Conservation (phyloP, 2,797 vertebrate species). For the Cottoperca gobio region DNA sequence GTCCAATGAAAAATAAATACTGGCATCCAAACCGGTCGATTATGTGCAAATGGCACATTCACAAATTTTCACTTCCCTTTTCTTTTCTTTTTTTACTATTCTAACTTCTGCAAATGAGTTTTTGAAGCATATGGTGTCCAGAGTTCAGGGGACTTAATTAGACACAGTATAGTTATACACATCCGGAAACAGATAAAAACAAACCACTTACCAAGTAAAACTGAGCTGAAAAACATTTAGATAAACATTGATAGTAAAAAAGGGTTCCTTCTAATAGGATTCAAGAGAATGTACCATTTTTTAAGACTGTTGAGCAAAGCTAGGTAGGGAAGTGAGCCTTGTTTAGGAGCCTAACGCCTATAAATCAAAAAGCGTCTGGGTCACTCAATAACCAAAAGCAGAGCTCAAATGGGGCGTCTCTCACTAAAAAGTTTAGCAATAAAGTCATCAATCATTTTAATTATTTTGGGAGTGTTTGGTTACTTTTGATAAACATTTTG, state of each 20-base stretch:
- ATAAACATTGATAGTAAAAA: not conserved
- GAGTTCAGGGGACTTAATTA: not conserved
- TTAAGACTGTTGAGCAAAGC: not conserved
- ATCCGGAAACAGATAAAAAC: not conserved
- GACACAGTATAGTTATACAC: not conserved
- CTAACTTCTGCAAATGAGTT: constrained; percentile 2
- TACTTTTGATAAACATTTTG: constrained; percentile 91
- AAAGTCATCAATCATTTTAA: constrained; percentile 60
- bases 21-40: constrained; percentile 11
- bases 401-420: constrained; percentile 68
- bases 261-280: not conserved
- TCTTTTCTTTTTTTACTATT: constrained; percentile 8
- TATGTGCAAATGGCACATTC: constrained; percentile 36
- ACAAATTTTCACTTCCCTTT: constrained; percentile 23
- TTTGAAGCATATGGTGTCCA: not conserved
- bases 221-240: not conserved
- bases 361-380: constrained; percentile 41
- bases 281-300: constrained; percentile 1
- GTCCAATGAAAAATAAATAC: not conserved
- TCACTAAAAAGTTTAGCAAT: constrained; percentile 21
- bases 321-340: constrained; percentile 2
- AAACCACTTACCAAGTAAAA: not conserved
- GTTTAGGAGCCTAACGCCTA: constrained; percentile 36
- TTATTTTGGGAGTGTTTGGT: constrained; percentile 36
- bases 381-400: constrained; percentile 79